phyloP scores from a whole-genome alignment of 2,797 vertebrate genomes.

The Poeciliopsis gracilis region DNA sequence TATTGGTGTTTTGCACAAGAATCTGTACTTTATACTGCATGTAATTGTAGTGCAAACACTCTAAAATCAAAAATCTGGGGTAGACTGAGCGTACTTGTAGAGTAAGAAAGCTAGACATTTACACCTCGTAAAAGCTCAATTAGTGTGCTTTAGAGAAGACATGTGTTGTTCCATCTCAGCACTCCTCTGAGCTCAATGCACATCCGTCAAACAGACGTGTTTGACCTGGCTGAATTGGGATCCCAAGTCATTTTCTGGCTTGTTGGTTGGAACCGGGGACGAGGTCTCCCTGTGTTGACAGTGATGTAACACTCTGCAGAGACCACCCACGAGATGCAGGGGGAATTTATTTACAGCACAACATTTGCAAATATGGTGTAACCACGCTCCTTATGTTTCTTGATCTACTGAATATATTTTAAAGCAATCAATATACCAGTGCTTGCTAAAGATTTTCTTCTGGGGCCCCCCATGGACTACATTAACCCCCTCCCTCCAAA shows the following conservation, averaged over 20 bases:
- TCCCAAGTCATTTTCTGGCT: slow-evolving; percentile 44
- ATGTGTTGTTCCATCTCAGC: slow-evolving; percentile 32
- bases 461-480: too few relatives aligned
- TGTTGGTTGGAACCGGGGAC: slow-evolving; percentile 9
- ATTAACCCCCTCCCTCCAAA: too few relatives aligned
- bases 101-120: slow-evolving; percentile 2
- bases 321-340: slow-evolving; percentile 38
- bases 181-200: slow-evolving; percentile 23
- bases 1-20: background rate
- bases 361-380: background rate
- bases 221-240: slow-evolving; percentile 48
- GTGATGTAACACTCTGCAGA: slow-evolving; percentile 46
- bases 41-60: slow-evolving; percentile 4
- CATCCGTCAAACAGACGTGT: slow-evolving; percentile 35
- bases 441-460: too few relatives aligned
- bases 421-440: background rate
- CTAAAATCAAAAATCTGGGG: background rate
- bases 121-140: slow-evolving; percentile 19
- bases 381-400: background rate
- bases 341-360: slow-evolving; percentile 15
- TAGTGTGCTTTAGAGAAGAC: slow-evolving; percentile 12
- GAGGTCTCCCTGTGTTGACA: slow-evolving; percentile 47
- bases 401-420: background rate
- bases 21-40: background rate
- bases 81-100: background rate